These are phyloP conservation scores for Leptinotarsa lineolata DNA, from an alignment of 1,140 invertebrate species.

Conservation along the genomic window DNA sequence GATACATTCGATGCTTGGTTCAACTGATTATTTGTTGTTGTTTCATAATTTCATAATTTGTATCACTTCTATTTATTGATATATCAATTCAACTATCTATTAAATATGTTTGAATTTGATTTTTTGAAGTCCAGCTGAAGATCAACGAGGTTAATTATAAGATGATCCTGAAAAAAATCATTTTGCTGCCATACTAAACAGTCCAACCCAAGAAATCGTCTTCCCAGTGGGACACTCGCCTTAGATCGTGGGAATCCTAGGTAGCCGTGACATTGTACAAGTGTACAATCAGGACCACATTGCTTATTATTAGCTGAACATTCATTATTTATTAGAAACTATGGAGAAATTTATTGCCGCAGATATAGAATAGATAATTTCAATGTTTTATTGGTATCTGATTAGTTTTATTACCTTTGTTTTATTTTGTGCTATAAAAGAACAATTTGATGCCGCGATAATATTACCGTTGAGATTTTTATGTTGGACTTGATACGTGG, in stretches of 20 bases:
- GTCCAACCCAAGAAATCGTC: neutral
- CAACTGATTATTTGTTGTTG: no score
- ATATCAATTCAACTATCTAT: no score
- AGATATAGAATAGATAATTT: slow-evolving; percentile 4
- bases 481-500: no score
- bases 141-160: no score
- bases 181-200: neutral
- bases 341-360: neutral
- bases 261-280: slow-evolving; percentile 3
- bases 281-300: neutral
- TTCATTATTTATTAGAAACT: slow-evolving; percentile 4
- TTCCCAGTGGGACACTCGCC: slow-evolving; percentile 2
- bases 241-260: slow-evolving; percentile 1
- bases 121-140: no score
- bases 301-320: slow-evolving; percentile 8
- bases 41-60: no score
- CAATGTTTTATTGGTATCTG: slow-evolving; percentile 1
- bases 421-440: slow-evolving; percentile 7
- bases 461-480: slow-evolving; percentile 1
- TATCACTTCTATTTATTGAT: no score
- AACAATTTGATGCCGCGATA: neutral
- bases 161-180: neutral
- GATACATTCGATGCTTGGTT: no score
- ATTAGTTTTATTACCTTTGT: slow-evolving; percentile 6
- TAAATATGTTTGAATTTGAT: no score